phyloP scores from a whole-genome alignment of 2,113 vertebrate genomes.

The Podarcis raffonei region DNA sequence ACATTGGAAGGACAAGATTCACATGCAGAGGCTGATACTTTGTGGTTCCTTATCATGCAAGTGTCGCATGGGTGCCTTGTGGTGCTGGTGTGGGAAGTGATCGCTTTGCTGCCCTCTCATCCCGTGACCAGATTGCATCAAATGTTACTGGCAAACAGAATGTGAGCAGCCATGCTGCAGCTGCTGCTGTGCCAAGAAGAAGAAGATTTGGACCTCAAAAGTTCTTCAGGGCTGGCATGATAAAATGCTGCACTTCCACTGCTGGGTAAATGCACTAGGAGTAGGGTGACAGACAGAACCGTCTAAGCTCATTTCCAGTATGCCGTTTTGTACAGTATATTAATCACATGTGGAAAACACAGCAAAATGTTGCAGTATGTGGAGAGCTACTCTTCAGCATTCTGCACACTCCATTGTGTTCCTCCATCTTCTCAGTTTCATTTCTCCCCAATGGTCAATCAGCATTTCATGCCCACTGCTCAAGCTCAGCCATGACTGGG shows the following conservation, averaged over 20 bases:
- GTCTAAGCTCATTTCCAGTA: neutral
- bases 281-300: neutral
- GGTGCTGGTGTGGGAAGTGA: neutral
- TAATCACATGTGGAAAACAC: neutral
- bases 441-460: neutral
- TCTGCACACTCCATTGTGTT: neutral
- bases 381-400: neutral
- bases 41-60: neutral
- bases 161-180: neutral
- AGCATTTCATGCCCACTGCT: neutral
- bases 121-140: neutral
- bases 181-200: neutral
- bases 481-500: neutral
- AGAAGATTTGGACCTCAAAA: neutral
- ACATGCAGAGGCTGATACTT: neutral
- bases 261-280: neutral
- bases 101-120: neutral
- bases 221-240: neutral
- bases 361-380: neutral
- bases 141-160: neutral
- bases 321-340: neutral
- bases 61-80: neutral
- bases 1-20: neutral
- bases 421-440: neutral
- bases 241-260: neutral